Evolutionary conservation across 2,888 invertebrate genomes (phyloP), one percentile per base, ranked within the genome.

Genomic region (Muschampia plurimacula): DNA sequence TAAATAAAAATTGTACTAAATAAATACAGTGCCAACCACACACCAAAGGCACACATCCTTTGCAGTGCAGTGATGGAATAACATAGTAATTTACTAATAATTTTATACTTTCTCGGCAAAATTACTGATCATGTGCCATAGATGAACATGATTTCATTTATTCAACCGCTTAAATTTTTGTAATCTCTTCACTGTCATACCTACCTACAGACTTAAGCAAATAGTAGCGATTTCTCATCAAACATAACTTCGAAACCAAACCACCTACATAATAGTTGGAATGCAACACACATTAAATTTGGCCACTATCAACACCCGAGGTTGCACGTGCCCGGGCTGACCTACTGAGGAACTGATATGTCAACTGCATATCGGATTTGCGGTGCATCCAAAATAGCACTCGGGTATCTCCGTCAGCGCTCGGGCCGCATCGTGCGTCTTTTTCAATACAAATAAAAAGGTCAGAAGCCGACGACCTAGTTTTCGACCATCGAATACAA

Each of bases 391-490:
- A 81, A 88, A 90, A 90, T 90, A 90, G 85, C 78, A 78, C 76
- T 89, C 87, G 87, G 80, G 75, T 74, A 73, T 82, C 82, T 84
- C 82, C 88, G 87, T 68, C 75, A 15, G 72, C 77, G 77, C 77
- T 89, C 89, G 89, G 83, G 78, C 81, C 82, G 84, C 83, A 83
- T 87, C 90, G 88, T 80, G 80, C 78, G 83, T 90, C 86, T 89
- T 89, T 82, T 85, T 83, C 83, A 83, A 85, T 84, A 89, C 89
- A 90, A 91, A 90, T 90, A 91, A 88, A 92, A 93, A 92, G 93
- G 92, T 92, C 90, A 92, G 86, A 91, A 87, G 92, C 88, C 92
- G 91, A 85, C 86, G 91, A 90, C 92, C 93, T 84, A 93, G 89
- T 92, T 92, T 89, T 86, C 82, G 83, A 87, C 82, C 85, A 76